These are phyloP conservation scores for Carcina quercana DNA, from an alignment of 2,888 invertebrate genomes.

Conservation along the genomic window DNA sequence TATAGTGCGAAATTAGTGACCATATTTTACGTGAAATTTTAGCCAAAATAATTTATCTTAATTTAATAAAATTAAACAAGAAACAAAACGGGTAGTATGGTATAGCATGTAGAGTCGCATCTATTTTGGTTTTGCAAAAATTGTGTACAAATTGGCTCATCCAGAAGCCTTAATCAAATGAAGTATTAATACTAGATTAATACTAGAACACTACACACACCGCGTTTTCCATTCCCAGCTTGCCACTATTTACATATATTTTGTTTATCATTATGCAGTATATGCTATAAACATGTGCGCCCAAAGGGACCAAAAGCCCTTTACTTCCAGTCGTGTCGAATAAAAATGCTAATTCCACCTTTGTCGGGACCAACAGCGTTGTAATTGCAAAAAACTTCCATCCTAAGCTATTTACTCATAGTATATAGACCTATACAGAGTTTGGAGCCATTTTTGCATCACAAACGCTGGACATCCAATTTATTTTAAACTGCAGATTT, in stretches of 20 bases:
- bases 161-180: no score
- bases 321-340: constrained; percentile 35
- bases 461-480: constrained; percentile 49
- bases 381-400: constrained; percentile 45
- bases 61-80: no score
- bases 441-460: constrained; percentile 51
- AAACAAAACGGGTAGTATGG: no score
- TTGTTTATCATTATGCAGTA: constrained; percentile 6
- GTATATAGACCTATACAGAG: constrained; percentile 19
- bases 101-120: no score
- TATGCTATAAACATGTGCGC: constrained; percentile 8
- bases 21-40: no score
- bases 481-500: constrained; percentile 40
- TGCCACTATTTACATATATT: constrained; percentile 5
- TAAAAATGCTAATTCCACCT: constrained; percentile 62
- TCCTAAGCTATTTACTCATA: constrained; percentile 22
- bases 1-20: no score
- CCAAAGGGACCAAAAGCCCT: constrained; percentile 22
- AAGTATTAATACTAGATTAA: no score
- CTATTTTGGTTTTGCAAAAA: no score
- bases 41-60: no score
- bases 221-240: no score
- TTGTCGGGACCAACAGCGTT: constrained; percentile 36
- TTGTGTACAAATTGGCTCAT: no score
- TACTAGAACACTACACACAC: no score